Base-by-base conservation (phyloP, 1,140 invertebrate genomes). In the Chironomus striatipennis region DNA sequence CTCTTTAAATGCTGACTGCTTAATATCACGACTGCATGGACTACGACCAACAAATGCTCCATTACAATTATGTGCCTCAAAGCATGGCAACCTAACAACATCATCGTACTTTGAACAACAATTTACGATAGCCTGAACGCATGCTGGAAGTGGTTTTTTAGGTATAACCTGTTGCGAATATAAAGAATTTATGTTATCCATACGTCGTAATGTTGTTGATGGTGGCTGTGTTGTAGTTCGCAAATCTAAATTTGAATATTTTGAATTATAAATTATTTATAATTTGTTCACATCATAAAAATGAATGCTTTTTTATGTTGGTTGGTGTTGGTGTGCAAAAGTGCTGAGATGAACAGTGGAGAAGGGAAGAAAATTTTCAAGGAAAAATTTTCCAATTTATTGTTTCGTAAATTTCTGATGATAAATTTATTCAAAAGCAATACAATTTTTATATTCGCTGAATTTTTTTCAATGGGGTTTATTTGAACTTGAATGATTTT, bases 121-220 rank as follows among this genome's bases (percentile, higher is more conserved):
- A 21, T 87, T 85, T 10, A 90, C 81, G 7, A 91, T 86, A 0
- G 90, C 89, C 85, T 86, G 88, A 24, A 90, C 85, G 78, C 90
- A 91, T 42, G 81, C 79, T 75, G 80, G 80, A 7, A 87, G 87
- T 57, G 47, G 47, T 57, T 57, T 57, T 12, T 57, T 57, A n/a
- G 47, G 8, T 15, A n/a, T 57, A 5, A n/a, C 12, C 12, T 57
- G 12, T 57, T 57, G 74, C 81, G 77, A 24, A 15, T 57, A 57
- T n/a, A 57, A 12, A 57, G 47, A 78, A 74, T 20, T 76, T 78
- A 76, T 57, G 76, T 77, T 75, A 79, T 80, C 73, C 80, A 34
- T 34, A 34, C 24, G 24, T 34, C 24, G 24, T 34, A 80, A 64
- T 78, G 80, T n/a, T 76, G 75, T 65, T 81, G 79, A 0, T 75